phyloP scores from a whole-genome alignment of 2,888 invertebrate genomes.

The Pandemis heparana region DNA sequence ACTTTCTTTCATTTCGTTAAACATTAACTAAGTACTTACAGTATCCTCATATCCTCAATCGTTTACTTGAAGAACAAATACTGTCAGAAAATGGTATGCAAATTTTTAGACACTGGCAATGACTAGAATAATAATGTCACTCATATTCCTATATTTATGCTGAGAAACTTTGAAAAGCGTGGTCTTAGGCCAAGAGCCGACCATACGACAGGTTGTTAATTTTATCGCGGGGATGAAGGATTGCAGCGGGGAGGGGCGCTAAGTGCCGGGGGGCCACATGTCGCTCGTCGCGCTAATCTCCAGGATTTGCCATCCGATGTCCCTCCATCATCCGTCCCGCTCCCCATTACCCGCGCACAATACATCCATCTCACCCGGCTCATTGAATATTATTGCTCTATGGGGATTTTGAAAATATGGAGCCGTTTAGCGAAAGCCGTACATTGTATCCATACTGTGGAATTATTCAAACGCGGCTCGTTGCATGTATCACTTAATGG shows the following conservation, averaged over 20 bases:
- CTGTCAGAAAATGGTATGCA: not conserved
- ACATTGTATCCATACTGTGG: constrained; percentile 83
- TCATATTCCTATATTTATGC: too few relatives aligned
- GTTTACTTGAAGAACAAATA: too few relatives aligned
- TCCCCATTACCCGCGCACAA: constrained; percentile 56
- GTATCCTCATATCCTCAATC: too few relatives aligned
- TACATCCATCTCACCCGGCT: constrained; percentile 76
- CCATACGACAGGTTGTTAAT: constrained; percentile 26
- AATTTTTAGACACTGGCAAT: too few relatives aligned
- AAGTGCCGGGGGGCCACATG: constrained; percentile 84
- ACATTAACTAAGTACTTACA: too few relatives aligned
- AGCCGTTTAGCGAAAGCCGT: constrained; percentile 84
- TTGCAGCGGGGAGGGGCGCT: constrained; percentile 68
- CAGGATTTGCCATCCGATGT: constrained; percentile 83
- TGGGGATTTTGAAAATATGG: constrained; percentile 86
- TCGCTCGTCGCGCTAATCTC: constrained; percentile 84
- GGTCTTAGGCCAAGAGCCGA: constrained; percentile 18
- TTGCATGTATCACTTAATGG: constrained; percentile 85
- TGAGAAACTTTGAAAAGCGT: too few relatives aligned
- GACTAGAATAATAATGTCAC: too few relatives aligned
- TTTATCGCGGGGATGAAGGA: constrained; percentile 53
- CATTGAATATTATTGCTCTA: constrained; percentile 86
- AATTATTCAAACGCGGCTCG: constrained; percentile 83
- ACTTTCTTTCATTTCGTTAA: too few relatives aligned
- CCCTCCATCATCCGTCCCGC: constrained; percentile 69